Conservation (phyloP, 2,888 invertebrate species). For the Apodemia zela region DNA sequence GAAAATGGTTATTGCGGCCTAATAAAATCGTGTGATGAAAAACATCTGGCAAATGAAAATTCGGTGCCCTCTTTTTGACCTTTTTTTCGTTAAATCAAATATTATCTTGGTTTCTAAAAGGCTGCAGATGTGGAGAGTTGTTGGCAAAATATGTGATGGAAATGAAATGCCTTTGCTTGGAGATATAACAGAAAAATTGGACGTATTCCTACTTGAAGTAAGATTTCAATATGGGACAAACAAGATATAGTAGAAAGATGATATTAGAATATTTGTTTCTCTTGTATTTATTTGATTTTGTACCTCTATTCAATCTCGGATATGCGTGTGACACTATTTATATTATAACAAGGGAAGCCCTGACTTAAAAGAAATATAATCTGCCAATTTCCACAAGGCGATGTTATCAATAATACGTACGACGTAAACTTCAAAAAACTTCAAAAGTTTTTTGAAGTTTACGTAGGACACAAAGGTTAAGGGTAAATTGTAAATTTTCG, state of each 20-base stretch:
- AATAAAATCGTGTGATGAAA: constrained; percentile 10
- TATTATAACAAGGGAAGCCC: too few relatives aligned
- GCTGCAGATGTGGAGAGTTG: not conserved
- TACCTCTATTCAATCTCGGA: not conserved
- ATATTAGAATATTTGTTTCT: not conserved
- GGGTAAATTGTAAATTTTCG: too few relatives aligned
- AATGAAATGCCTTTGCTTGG: not conserved
- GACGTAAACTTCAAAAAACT: too few relatives aligned
- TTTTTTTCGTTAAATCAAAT: constrained; percentile 5
- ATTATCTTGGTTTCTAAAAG: not conserved
- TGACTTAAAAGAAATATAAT: too few relatives aligned
- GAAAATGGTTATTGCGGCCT: constrained; percentile 10
- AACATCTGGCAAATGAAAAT: constrained; percentile 13
- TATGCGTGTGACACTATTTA: not conserved
- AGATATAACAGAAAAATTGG: not conserved
- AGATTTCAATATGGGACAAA: constrained; percentile 5
- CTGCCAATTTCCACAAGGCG: too few relatives aligned
- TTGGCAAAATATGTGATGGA: not conserved
- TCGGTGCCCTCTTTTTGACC: constrained; percentile 12
- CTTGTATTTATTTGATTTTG: not conserved
- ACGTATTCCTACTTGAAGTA: not conserved
- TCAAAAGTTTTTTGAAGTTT: too few relatives aligned
- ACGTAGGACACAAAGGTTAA: too few relatives aligned
- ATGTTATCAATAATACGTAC: too few relatives aligned
- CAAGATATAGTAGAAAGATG: not conserved